Percentiles rank a stretch among this genome's conserved stretches.
These are phyloP conservation scores for Odocoileus virginianus DNA, from an alignment of 2,113 vertebrate species.

Conservation along the genomic window DNA sequence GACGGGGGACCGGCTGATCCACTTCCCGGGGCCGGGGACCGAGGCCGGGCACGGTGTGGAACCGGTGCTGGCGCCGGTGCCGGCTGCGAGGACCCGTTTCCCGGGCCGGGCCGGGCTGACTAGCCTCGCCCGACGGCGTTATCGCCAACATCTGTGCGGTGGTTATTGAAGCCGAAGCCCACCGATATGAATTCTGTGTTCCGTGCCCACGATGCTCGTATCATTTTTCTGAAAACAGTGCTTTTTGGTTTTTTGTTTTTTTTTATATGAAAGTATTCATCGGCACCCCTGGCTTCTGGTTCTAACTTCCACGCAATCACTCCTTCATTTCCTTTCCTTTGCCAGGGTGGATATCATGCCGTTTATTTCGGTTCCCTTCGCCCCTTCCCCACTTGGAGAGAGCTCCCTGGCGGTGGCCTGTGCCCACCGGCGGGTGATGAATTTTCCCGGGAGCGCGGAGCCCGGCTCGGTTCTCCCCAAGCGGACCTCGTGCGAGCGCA, in stretches of 20 bases:
- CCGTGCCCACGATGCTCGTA: background rate
- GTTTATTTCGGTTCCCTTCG: background rate
- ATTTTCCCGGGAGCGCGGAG: background rate
- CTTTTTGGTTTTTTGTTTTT: background rate
- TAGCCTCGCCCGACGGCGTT: background rate
- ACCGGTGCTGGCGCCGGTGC: background rate
- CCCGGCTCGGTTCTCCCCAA: background rate
- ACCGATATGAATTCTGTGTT: background rate
- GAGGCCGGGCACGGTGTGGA: background rate
- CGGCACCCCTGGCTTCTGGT: background rate
- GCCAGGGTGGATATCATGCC: background rate
- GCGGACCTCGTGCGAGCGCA: background rate
- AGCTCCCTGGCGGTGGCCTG: background rate
- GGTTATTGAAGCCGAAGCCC: background rate
- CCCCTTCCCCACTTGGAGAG: background rate
- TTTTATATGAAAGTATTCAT: background rate
- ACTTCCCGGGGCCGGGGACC: background rate
- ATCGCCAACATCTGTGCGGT: background rate
- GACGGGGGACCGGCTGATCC: background rate
- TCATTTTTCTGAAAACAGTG: constrained; percentile 17
- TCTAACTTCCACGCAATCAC: background rate
- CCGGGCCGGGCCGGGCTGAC: background rate
- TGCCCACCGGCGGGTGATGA: background rate
- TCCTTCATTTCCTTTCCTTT: constrained; percentile 52
- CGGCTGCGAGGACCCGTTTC: background rate